phyloP scores from a whole-genome alignment of 1,140 invertebrate genomes.

The Eulimnadia texana region DNA sequence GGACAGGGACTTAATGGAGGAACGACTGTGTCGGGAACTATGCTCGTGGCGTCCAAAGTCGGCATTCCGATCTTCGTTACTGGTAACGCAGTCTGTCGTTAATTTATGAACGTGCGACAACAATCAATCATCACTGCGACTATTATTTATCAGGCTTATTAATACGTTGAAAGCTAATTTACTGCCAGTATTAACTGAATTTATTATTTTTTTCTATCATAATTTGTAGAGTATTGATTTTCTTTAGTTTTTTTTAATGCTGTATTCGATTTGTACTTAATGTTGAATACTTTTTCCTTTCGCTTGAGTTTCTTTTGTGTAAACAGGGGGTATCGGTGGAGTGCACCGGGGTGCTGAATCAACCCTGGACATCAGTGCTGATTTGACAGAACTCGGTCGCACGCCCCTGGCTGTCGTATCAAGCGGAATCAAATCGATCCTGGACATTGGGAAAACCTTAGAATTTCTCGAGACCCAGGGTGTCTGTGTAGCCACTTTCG shows the following conservation, averaged over 20 bases:
- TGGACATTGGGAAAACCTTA: slow-evolving; percentile 85
- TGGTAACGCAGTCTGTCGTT: slow-evolving; percentile 35
- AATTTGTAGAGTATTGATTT: too few species aligned
- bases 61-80: slow-evolving; percentile 91
- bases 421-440: slow-evolving; percentile 91
- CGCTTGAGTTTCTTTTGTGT: neutral
- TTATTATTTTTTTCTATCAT: neutral
- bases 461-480: slow-evolving; percentile 94
- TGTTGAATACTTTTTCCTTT: too few species aligned
- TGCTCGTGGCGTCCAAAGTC: slow-evolving; percentile 60
- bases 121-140: too few species aligned
- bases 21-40: slow-evolving; percentile 90
- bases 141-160: too few species aligned
- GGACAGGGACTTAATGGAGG: slow-evolving; percentile 60
- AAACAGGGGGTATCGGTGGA: slow-evolving; percentile 67
- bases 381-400: slow-evolving; percentile 75
- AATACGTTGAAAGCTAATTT: too few species aligned
- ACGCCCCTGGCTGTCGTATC: slow-evolving; percentile 81
- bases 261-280: too few species aligned
- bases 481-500: slow-evolving; percentile 70
- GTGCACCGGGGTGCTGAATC: slow-evolving; percentile 77
- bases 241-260: too few species aligned
- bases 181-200: too few species aligned
- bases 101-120: neutral
- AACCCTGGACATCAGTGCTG: slow-evolving; percentile 86